Conservation (phyloP, 1,140 invertebrate genomes). For the Mycetomoellerius zeteki region DNA sequence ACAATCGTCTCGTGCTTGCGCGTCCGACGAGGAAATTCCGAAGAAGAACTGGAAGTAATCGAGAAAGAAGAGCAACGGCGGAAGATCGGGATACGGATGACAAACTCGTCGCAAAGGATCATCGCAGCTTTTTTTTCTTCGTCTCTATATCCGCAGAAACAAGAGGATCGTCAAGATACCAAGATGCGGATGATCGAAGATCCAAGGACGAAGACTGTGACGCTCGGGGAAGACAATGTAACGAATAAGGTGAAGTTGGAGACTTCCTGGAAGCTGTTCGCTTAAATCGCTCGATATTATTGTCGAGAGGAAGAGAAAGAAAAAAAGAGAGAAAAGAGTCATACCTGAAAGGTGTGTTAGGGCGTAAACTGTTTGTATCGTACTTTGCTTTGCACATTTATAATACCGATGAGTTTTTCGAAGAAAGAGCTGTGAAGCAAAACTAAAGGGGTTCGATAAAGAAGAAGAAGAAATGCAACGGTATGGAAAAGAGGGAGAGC, state of each 20-base stretch:
- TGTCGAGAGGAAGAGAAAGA: background rate
- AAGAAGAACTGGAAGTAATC: background rate
- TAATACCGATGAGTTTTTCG: constrained; percentile 36
- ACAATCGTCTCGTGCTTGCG: constrained; percentile 78
- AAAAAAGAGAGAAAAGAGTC: constrained; percentile 17
- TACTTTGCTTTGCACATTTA: constrained; percentile 68
- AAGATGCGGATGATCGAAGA: background rate
- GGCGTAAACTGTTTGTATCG: constrained; percentile 66
- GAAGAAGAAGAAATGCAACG: background rate
- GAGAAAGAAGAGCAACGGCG: constrained; percentile 2
- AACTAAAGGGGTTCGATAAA: background rate
- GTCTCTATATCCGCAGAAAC: background rate
- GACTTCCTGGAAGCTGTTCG: constrained; percentile 38
- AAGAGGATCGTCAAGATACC: constrained; percentile 4
- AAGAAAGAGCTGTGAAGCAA: background rate
- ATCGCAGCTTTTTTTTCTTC: background rate
- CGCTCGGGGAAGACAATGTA: constrained; percentile 10
- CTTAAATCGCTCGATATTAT: constrained; percentile 11
- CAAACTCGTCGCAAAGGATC: constrained; percentile 6
- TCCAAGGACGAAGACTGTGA: background rate
- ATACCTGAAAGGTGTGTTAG: constrained; percentile 35
- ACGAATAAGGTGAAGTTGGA: constrained; percentile 1
- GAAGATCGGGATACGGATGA: background rate
- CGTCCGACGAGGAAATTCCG: constrained; percentile 48
- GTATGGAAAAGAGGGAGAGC: background rate